Evolutionary conservation across 2,797 vertebrate species (phyloP).

Genomic region (Danionella dracula): DNA sequence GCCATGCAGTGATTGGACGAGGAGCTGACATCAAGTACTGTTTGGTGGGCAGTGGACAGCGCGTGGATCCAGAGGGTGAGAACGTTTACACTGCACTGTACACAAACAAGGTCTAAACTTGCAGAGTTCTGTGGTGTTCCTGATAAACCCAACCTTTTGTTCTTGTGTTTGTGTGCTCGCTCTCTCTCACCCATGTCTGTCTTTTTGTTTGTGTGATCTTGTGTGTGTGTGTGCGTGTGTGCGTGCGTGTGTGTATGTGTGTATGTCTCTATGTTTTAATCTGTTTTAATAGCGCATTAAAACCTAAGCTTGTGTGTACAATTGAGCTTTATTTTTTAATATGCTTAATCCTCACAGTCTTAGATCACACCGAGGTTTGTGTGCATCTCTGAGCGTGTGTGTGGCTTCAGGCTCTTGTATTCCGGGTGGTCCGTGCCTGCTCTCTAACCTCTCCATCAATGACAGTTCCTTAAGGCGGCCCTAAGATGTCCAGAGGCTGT

Average conservation of each 20-base stretch:
- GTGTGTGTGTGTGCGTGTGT: slow-evolving; percentile 28
- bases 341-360: slow-evolving; percentile 46
- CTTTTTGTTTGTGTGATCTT: slow-evolving; percentile 35
- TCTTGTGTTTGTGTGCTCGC: slow-evolving; percentile 44
- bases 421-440: slow-evolving; percentile 53
- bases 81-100: background rate
- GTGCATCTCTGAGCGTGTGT: slow-evolving; percentile 30
- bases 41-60: slow-evolving; percentile 84
- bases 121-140: background rate
- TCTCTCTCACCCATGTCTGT: slow-evolving; percentile 20
- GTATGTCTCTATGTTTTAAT: slow-evolving; percentile 35
- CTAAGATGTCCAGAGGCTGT: slow-evolving; percentile 60
- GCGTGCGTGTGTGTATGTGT: slow-evolving; percentile 33
- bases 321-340: slow-evolving; percentile 53
- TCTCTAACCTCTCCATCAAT: slow-evolving; percentile 58
- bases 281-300: slow-evolving; percentile 53
- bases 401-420: slow-evolving; percentile 51
- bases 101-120: slow-evolving; percentile 14
- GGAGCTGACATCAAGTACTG: slow-evolving; percentile 92
- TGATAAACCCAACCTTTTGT: slow-evolving; percentile 34
- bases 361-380: slow-evolving; percentile 39
- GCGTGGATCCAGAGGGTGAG: slow-evolving; percentile 76
- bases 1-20: slow-evolving; percentile 81
- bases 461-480: slow-evolving; percentile 51
- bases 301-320: slow-evolving; percentile 49